Conservation (phyloP, 2,113 vertebrate genomes). For the Phodopus roborovskii region DNA sequence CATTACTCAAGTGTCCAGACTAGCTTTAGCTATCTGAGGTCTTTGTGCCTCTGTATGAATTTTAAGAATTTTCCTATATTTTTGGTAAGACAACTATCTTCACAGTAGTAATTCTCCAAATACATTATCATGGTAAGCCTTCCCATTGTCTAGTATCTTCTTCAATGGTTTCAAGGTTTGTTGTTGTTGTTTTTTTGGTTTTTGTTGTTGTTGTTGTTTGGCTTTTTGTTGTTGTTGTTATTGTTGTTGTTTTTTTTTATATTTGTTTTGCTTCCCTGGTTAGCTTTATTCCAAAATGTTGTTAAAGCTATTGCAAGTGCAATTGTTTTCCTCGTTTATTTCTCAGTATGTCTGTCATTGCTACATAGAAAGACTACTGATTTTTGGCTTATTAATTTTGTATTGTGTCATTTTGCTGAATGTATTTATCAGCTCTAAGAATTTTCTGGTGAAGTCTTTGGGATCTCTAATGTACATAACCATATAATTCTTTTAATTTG, state of each 20-base stretch:
- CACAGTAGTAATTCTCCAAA: background rate
- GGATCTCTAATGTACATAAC: background rate
- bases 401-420: background rate
- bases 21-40: background rate
- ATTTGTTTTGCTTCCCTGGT: too few relatives aligned
- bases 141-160: background rate
- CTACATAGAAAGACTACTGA: background rate
- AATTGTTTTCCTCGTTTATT: background rate
- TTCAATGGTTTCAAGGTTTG: background rate
- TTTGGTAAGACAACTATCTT: background rate
- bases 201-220: too few relatives aligned
- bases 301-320: background rate
- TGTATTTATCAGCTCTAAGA: background rate
- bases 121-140: background rate
- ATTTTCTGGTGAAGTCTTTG: background rate
- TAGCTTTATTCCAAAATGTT: background rate
- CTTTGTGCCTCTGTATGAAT: background rate
- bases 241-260: background rate
- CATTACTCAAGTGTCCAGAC: too few relatives aligned
- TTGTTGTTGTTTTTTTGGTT: background rate
- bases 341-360: background rate
- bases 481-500: background rate
- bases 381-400: background rate
- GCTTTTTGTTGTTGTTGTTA: too few relatives aligned
- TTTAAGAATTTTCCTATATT: background rate